Evolutionary conservation across 2,797 vertebrate genomes (phyloP), one percentile per base, ranked within the genome.

Genomic region (Esox masquinongy): DNA sequence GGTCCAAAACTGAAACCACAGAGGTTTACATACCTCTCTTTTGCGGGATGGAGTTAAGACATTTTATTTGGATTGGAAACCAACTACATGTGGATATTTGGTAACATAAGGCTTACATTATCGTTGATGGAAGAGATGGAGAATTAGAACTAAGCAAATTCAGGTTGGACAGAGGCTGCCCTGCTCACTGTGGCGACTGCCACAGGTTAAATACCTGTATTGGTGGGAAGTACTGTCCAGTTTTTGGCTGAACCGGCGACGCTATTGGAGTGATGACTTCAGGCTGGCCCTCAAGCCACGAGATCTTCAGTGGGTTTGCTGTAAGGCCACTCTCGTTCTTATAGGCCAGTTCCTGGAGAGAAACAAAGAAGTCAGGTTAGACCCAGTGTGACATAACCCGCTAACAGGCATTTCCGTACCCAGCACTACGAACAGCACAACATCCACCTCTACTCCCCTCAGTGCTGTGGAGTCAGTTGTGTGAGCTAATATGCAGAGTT

Each of bases 261-360:
- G 70, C 66, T 14, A 87, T 36, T n/a, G 87, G 49, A 19, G 76
- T 31, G n/a, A 82, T 61, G 68, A 81, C 79, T 59, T 90, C 87
- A 0, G 96, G 97, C 77, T 93, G 91, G 71, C 97, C 95, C 83
- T 97, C 96, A 79, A 99, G 88, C 98, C 98, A 99, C 3, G 94
- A 94, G 78, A 99, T 95, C 93, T 96, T 98, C 84, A 99, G 88
- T 36, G 96, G 97, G 80, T 97, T 99, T 85, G 86, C 90, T 1
- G 90, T 91, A 74, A 98, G 89, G 74, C 97, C 98, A 34, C 87
- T 91, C 91, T 99, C 98, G 82, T 99, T 96, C 87, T 93, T 96
- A 76, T 95, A 92, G 72, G 97, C 97, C 90, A 97, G 93, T 82
- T 97, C 97, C 98, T 99, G 86, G 74, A 87, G 64, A 19, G 31